Evolutionary conservation across 2,797 vertebrate species (phyloP).

Genomic region (Sebastes jordani): DNA sequence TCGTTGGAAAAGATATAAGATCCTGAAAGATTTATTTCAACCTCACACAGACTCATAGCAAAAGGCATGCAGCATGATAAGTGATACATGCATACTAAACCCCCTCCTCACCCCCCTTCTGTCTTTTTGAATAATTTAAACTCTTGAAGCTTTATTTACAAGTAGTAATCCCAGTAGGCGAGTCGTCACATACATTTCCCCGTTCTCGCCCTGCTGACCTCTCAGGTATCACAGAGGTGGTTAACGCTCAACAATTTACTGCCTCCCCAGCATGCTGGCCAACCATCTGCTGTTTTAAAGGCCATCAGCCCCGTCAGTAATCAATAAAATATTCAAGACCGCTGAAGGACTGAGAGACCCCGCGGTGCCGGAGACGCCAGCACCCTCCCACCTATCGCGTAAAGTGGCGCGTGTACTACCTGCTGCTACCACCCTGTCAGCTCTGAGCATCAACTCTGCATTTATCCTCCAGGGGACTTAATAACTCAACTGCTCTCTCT

Average conservation of each 20-base stretch:
- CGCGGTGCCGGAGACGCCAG: not conserved
- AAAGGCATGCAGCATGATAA: not conserved
- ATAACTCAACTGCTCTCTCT: not conserved
- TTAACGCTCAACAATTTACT: constrained; percentile 39
- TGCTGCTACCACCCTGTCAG: not conserved
- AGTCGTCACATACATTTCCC: not conserved
- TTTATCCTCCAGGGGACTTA: not conserved
- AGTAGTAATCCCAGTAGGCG: not conserved
- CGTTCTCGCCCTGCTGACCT: constrained; percentile 26
- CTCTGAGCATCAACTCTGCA: not conserved
- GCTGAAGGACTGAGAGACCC: constrained; percentile 9
- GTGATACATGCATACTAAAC: not conserved
- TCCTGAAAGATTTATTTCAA: not conserved
- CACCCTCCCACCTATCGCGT: not conserved
- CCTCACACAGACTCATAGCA: not conserved
- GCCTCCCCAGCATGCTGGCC: constrained; percentile 7
- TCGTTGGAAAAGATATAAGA: not conserved
- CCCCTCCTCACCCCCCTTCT: too few species aligned
- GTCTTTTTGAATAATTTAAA: not conserved
- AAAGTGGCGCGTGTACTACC: not conserved
- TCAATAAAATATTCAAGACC: constrained; percentile 52
- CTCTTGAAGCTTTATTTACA: not conserved
- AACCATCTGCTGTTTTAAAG: constrained; percentile 51
- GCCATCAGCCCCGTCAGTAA: constrained; percentile 22
- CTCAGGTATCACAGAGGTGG: constrained; percentile 10